Evolutionary conservation across 92 coral and sea anemone species (phyloP), one percentile per base, ranked within the genome.

Genomic region (Porites cylindrica): DNA sequence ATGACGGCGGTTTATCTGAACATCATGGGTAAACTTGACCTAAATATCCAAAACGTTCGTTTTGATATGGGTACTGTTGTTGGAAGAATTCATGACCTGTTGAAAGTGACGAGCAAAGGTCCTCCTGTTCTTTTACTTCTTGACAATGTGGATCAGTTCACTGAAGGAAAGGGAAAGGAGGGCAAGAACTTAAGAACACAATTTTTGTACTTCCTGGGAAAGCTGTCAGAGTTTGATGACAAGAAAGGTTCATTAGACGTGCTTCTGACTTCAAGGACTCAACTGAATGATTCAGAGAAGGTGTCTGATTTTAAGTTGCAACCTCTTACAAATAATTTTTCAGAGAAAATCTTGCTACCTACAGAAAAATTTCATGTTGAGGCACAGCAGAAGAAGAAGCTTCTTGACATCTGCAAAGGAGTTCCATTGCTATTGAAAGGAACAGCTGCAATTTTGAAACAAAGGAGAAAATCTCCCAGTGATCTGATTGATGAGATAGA

Each of bases 131-230:
- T 92, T 18, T 75, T 92, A 6, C 47, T 88, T 63, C 21, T 92
- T 11, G 94, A 92, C 75, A 92, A 92, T 76, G 89, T 92, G 17
- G 94, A 92, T 18, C 92, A 92, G 3, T 67, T 67, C 32, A 67
- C 72, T 26, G 21, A 12, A 7, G 72, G 72, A 8, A 14, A 67
- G 21, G 32, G 32, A 1, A 26, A 67, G 32, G 72, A 67, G 38
- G 72, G 72, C 4, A 19, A 67, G 32, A 67, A n/a, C 14, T 2
- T 67, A 18, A 67, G 3, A 18, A 19, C 24, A 67, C 26, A 24
- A 0, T 19, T 67, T 26, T 4, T 67, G 3, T 0, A 13, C 19
- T 67, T 67, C 21, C 32, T 67, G 32, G 72, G 32, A 6, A 26
- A 67, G 11, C 47, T 67, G n/a, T 67, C 32, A 67, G 2, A 19